phyloP scores from a whole-genome alignment of 2,888 invertebrate species.

The Trimorus sp. region DNA sequence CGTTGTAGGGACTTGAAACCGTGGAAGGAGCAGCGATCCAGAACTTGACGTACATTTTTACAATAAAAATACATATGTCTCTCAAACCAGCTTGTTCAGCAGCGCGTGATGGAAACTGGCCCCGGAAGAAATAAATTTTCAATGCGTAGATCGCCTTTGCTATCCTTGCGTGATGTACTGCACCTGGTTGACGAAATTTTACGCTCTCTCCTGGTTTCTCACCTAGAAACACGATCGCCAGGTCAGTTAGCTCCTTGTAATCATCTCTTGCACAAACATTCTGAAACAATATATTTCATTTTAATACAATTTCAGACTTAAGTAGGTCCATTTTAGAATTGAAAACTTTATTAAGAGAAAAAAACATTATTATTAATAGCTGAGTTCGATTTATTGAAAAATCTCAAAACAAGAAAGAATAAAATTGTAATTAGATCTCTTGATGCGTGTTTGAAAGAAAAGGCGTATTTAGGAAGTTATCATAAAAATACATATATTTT shows the following conservation, averaged over 20 bases:
- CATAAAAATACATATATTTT: too few species aligned
- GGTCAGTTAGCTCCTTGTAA: constrained; percentile 22
- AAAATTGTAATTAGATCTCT: too few species aligned
- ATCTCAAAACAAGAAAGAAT: too few species aligned
- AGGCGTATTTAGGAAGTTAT: too few species aligned
- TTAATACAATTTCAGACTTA: not conserved
- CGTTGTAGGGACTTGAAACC: constrained; percentile 5
- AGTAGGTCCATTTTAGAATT: not conserved
- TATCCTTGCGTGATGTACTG: constrained; percentile 36
- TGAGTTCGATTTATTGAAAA: too few species aligned
- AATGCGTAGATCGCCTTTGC: constrained; percentile 27
- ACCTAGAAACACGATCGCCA: constrained; percentile 20
- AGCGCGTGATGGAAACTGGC: constrained; percentile 9
- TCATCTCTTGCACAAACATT: constrained; percentile 18
- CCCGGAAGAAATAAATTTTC: constrained; percentile 27
- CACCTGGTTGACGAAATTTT: constrained; percentile 23
- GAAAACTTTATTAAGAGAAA: too few species aligned
- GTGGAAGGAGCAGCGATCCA: constrained; percentile 25
- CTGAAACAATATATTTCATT: too few species aligned
- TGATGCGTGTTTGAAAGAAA: too few species aligned
- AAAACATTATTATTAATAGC: too few species aligned
- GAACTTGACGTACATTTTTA: constrained; percentile 6
- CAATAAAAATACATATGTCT: constrained; percentile 32
- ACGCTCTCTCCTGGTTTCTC: not conserved
- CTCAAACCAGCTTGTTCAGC: constrained; percentile 12